These are phyloP conservation scores for Noctua comes DNA, from an alignment of 2,888 invertebrate species.

Conservation along the genomic window DNA sequence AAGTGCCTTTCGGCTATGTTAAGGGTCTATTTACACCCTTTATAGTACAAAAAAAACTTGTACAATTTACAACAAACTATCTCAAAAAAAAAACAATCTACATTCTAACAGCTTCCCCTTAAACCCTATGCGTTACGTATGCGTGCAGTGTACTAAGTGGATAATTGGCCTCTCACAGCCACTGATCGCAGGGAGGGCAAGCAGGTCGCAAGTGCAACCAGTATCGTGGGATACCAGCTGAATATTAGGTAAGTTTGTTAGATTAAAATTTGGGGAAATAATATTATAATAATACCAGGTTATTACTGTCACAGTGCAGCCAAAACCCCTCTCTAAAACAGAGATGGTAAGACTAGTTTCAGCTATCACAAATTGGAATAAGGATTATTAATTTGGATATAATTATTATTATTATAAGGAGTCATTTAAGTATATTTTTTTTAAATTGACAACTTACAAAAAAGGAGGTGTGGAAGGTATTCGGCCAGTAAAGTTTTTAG, in stretches of 20 bases:
- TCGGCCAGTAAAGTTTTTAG: background rate
- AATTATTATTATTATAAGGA: background rate
- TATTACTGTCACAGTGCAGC: background rate
- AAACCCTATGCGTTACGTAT: slow-evolving; percentile 63
- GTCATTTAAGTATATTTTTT: background rate
- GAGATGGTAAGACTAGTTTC: too few relatives aligned
- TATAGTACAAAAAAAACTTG: background rate
- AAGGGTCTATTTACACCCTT: too few relatives aligned
- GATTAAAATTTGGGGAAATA: background rate
- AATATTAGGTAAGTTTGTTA: slow-evolving; percentile 53
- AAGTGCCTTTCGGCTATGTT: too few relatives aligned
- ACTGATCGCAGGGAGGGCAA: slow-evolving; percentile 49
- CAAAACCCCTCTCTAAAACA: background rate
- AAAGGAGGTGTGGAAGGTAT: background rate
- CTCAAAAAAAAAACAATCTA: slow-evolving; percentile 10
- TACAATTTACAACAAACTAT: background rate
- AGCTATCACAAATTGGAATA: background rate
- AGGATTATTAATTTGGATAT: background rate
- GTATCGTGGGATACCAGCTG: slow-evolving; percentile 31
- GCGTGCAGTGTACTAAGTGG: slow-evolving; percentile 61
- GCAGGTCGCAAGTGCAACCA: slow-evolving; percentile 50
- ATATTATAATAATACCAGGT: background rate
- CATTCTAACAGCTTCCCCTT: slow-evolving; percentile 45
- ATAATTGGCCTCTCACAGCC: slow-evolving; percentile 58
- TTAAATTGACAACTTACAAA: background rate